A percentile compares a stretch with the other conserved stretches of the same genome.
phyloP scores from a whole-genome alignment of 2,113 vertebrate species.

The Chloropsis cyanopogon region DNA sequence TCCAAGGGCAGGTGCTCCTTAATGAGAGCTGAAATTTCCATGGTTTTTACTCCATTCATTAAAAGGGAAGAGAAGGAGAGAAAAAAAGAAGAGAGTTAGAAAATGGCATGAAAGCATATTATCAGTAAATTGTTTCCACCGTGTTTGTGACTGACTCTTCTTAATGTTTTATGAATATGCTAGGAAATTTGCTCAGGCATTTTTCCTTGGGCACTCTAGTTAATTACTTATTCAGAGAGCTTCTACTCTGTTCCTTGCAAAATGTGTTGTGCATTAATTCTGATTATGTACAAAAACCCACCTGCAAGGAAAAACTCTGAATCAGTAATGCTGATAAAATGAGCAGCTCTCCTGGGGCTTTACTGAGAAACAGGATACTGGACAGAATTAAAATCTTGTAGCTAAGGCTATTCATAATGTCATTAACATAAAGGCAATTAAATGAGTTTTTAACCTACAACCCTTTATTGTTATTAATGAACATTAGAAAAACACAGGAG shows the following conservation, averaged over 20 bases:
- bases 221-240: slow-evolving; percentile 90
- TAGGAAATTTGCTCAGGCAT: slow-evolving; percentile 72
- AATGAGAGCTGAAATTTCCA: slow-evolving; percentile 39
- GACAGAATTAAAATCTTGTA: slow-evolving; percentile 94
- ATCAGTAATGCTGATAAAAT: slow-evolving; percentile 95
- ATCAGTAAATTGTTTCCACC: slow-evolving; percentile 78
- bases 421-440: slow-evolving; percentile 99
- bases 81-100: slow-evolving; percentile 46
- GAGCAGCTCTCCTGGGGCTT: slow-evolving; percentile 90
- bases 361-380: slow-evolving; percentile 85
- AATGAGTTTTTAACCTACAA: slow-evolving; percentile 99
- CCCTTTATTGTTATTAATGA: slow-evolving; percentile 99
- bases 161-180: slow-evolving; percentile 86
- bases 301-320: slow-evolving; percentile 86
- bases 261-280: slow-evolving; percentile 96
- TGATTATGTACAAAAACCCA: slow-evolving; percentile 90
- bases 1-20: slow-evolving; percentile 63
- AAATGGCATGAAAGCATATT: slow-evolving; percentile 75
- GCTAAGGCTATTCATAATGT: slow-evolving; percentile 95
- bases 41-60: slow-evolving; percentile 29
- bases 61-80: slow-evolving; percentile 1
- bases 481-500: slow-evolving; percentile 89
- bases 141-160: slow-evolving; percentile 77
- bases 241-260: slow-evolving; percentile 86
- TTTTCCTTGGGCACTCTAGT: slow-evolving; percentile 86